Evolutionary conservation across 1,140 invertebrate species (phyloP).

Genomic region (Schlechtendalia chinensis): DNA sequence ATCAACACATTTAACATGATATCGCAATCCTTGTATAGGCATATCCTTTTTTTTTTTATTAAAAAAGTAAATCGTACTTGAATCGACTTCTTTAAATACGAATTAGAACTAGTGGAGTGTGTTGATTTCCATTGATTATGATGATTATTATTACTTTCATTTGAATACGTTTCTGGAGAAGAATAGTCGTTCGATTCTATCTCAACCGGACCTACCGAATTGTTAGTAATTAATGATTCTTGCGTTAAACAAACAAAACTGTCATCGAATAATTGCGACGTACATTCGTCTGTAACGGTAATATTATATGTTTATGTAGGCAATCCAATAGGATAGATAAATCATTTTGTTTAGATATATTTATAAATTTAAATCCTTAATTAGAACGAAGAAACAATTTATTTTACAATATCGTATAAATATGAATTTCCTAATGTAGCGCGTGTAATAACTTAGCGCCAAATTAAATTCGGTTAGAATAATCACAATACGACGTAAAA

Average conservation of each 20-base stretch:
- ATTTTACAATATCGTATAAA: background rate
- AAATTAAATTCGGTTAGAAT: background rate
- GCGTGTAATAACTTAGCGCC: no score
- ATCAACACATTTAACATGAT: background rate
- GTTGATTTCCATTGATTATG: background rate
- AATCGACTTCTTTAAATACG: background rate
- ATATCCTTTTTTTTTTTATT: background rate
- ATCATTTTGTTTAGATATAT: background rate
- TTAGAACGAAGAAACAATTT: background rate
- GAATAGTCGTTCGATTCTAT: background rate
- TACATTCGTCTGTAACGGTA: background rate
- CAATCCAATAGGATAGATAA: background rate
- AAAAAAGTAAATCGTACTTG: background rate
- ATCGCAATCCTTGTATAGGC: background rate
- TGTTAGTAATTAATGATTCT: background rate
- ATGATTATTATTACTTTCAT: background rate
- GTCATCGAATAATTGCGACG: background rate
- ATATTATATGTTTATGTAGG: background rate
- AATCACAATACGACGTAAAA: no score
- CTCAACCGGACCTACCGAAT: background rate
- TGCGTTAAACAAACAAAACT: background rate
- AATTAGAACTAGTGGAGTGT: background rate
- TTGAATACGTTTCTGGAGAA: background rate
- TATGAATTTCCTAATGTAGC: background rate
- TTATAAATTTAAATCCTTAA: background rate